Base-by-base conservation (phyloP, 2,113 vertebrate genomes). In the Hirundichthys speculiger region DNA sequence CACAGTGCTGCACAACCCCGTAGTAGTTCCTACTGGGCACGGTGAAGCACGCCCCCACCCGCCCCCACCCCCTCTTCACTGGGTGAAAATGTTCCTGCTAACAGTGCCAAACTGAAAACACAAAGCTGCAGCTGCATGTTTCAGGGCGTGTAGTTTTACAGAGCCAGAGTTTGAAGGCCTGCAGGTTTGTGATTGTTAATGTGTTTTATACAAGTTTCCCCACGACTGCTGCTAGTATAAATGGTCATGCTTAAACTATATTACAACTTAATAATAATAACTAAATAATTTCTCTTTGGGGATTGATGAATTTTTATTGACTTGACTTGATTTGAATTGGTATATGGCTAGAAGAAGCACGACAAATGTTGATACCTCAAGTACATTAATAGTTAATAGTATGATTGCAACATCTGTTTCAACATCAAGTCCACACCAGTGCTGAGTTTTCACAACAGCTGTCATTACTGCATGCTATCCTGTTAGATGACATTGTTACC, bases 31-130 rank as follows among this genome's bases (percentile, higher is more conserved):
- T 70, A 39, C 52, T 27, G 11, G 40, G 52, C 8, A 1, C 9
- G 34, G 64, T 12, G 38, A 73, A 47, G 73, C 76, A 61, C 81
- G 72, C 80, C 84, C 73, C 45, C 38, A 48, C 4, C 18, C 13
- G 6, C 30, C 30, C 30, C 30, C 30, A 34, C 30, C 30, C 30
- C 43, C 42, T 27, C 27, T 12, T 59, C 16, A 47, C 27, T 7
- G 13, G 3, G 21, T 39, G 54, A 40, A 48, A 46, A 27, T 24
- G 30, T 47, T 67, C 21, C 53, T 49, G 64, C 24, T 6, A 22
- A 22, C 11, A 10, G 6, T 34, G 30, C 30, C 30, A 34, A 34
- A 34, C 30, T 9, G 21, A 41, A 13, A 39, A 13, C 61, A 52
- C 25, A 22, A 41, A 7, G 30, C 43, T 38, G 13, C 16, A 25